A percentile compares a stretch with the other conserved stretches of the same genome.
Conservation (phyloP, 2,888 invertebrate genomes). For the Craniophora ligustri region DNA sequence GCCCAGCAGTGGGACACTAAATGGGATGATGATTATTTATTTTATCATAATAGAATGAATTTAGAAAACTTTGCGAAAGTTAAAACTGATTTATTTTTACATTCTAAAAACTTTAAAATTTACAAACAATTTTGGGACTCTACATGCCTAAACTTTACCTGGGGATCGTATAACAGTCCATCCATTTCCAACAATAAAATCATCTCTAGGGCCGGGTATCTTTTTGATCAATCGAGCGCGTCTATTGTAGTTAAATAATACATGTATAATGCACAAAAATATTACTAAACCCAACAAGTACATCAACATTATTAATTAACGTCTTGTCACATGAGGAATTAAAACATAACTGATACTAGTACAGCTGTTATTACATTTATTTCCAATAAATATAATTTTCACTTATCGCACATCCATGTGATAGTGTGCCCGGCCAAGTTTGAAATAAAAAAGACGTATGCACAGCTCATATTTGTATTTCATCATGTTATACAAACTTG, state of each 20-base stretch:
- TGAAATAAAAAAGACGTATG: too few species aligned
- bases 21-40: too few species aligned
- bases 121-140: not conserved
- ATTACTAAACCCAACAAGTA: conserved; percentile 46
- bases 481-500: too few species aligned
- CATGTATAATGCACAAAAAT: conserved; percentile 58
- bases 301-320: conserved; percentile 52
- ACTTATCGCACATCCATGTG: too few species aligned
- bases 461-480: too few species aligned
- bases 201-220: conserved; percentile 64
- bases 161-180: conserved; percentile 55
- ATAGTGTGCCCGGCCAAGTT: too few species aligned
- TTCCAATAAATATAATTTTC: too few species aligned
- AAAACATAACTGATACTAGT: conserved; percentile 17
- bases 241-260: conserved; percentile 63
- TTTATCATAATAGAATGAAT: too few species aligned
- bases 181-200: conserved; percentile 65
- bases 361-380: not conserved
- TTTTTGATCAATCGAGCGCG: conserved; percentile 60
- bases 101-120: too few species aligned
- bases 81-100: too few species aligned
- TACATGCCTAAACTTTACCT: conserved; percentile 50
- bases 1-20: too few species aligned
- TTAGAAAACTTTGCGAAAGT: too few species aligned
- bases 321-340: conserved; percentile 6